Base-by-base conservation (phyloP, 1,140 invertebrate species). In the Mya arenaria region DNA sequence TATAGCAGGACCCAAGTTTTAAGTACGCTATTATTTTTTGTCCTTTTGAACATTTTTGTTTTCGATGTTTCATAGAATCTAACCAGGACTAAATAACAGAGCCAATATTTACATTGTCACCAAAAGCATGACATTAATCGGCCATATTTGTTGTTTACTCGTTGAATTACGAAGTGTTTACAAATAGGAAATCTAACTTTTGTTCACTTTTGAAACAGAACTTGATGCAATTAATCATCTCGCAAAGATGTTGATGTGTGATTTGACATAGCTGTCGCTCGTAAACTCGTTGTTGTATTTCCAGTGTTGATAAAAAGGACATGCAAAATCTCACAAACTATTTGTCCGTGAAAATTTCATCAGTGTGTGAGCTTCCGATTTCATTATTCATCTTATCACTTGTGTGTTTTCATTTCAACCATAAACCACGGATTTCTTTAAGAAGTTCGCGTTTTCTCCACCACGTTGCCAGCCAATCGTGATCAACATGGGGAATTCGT, bases 401-500 rank as follows among this genome's bases (percentile, higher is more conserved):
- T 48, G 19, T n/a, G 25, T 34, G 23, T 23, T 32, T 19, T 28
- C 28, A 13, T 10, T 60, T 25, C 55, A 79, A 44, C 28, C 63
- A 32, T 19, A 71, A 63, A 80, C 65, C 36, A 80, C 77, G 77
- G 77, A 69, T 80, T 80, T 80, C 77, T 80, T 80, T 62, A 80
- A 80, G 58, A 69, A 56, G 62, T 80, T 80, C 56, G 66, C 77
- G 77, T 80, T 80, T 69, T 80, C 77, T 17, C 77, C 77, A 58
- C 77, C 77, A 1, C 65, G 66, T 66, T 69, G 77, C 52, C 62
- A 80, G 30, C 77, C 77, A 19, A 80, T 80, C 23, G 28, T 80
- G n/a, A 80, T 80, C 28, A 41, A 58, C 36, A 90, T 90, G 89
- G 89, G 89, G 28, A 90, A 90, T 68, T 78, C 79, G 25, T 83